phyloP scores from a whole-genome alignment of 92 coral and sea anemone species.

The Metridium senile region DNA sequence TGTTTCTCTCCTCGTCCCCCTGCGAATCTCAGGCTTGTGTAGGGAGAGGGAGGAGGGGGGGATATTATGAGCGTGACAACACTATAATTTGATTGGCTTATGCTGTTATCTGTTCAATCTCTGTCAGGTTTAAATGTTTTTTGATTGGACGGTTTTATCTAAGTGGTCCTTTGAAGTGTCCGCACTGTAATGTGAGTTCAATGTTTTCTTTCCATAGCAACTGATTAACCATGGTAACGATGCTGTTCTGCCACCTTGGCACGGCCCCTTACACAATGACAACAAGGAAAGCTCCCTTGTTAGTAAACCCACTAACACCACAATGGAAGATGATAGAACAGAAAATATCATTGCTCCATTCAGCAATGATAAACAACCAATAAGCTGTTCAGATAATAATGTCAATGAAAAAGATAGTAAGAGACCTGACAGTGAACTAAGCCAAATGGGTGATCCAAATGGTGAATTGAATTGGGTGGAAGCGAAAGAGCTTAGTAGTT shows the following conservation, averaged over 20 bases:
- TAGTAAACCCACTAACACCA: not conserved
- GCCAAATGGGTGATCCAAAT: not conserved
- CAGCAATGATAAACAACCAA: not conserved
- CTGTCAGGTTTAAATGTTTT: too few relatives aligned
- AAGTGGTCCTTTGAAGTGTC: too few relatives aligned
- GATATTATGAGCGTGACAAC: too few relatives aligned
- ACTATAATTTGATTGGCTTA: too few relatives aligned
- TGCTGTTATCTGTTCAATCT: too few relatives aligned
- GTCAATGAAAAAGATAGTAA: not conserved
- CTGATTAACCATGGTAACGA: conserved; percentile 39
- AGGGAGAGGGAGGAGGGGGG: too few relatives aligned
- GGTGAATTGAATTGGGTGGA: conserved; percentile 11
- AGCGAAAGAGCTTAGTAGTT: not conserved
- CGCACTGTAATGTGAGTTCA: too few relatives aligned
- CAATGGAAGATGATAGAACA: not conserved
- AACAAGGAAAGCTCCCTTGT: not conserved
- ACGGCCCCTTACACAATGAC: conserved; percentile 5
- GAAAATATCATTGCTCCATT: not conserved
- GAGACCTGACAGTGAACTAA: not conserved
- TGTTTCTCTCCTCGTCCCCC: too few relatives aligned
- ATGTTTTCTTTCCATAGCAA: conserved; percentile 25
- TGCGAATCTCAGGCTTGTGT: too few relatives aligned
- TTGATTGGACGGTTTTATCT: too few relatives aligned
- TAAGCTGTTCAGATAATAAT: not conserved
- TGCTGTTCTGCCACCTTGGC: conserved; percentile 50